Base-by-base conservation (phyloP, 2,888 invertebrate species). In the Drosophila tripunctata region DNA sequence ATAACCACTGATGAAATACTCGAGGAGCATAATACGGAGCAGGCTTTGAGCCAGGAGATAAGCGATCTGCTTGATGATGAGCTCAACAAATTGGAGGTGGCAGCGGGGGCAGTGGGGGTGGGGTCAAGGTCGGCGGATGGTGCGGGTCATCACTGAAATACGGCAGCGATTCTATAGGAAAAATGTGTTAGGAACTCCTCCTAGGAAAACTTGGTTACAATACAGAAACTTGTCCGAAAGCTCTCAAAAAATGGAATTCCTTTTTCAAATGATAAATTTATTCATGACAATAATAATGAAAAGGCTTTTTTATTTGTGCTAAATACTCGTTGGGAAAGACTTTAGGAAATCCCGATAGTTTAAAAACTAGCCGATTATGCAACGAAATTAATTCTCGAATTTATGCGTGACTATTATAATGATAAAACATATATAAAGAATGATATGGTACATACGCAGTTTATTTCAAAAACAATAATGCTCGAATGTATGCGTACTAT, bases 51-150 rank as follows among this genome's bases (percentile, higher is more conserved):
- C 12, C 84, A 85, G 40, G 91, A 91, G 69, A 90, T 91, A 12
- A 90, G 90, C 73, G 88, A 90, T 43, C 64, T 91, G 66, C 76
- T 91, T 24, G 91, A 91, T 52, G 90, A 90, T 52, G 91, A 90
- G 73, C 72, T 91, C 4, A 87, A 87, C 55, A 91, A 90, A 72
- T 70, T 91, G 47, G 77, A 64, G 31, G 8, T 41, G 31, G 56
- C 27, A 1, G 35, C 38, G 21, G 48, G 45, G 3, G 14, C 10
- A 14, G 21, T 12, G 12, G 45, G 24, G 10, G 8, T 17, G 10
- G 27, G 14, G 10, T 5, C 17, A 19, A 17, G 27, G 12, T 12
- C 43, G 31, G 15, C 24, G 3, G 54, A 51, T 65, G 61, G 61
- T 62, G 73, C 51, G 44, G 65, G 68, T 51, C 63, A 64, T 51